Percentiles rank a stretch among this genome's conserved stretches.
phyloP scores from a whole-genome alignment of 2,888 invertebrate species.

The Drosophila leonis region DNA sequence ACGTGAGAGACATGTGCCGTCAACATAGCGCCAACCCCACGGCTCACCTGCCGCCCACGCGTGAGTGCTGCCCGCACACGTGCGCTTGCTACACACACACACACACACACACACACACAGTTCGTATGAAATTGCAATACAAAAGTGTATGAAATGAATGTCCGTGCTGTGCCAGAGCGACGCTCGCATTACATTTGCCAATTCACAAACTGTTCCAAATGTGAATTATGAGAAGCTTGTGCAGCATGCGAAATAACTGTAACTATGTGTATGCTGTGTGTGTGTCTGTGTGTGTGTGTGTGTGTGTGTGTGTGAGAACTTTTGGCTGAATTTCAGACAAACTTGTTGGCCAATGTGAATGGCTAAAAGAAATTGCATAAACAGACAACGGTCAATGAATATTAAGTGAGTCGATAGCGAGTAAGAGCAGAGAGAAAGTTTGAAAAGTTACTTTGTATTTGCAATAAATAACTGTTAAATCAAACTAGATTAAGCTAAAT shows the following conservation, averaged over 20 bases:
- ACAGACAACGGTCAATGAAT: conserved; percentile 9
- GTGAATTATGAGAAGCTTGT: conserved; percentile 29
- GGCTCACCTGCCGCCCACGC: conserved; percentile 50
- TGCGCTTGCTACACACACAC: background rate
- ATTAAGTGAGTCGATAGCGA: background rate
- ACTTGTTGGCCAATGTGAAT: conserved; percentile 22
- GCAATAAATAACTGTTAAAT: background rate
- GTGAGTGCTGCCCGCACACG: conserved; percentile 33
- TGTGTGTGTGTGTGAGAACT: background rate
- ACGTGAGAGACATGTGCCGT: conserved; percentile 56
- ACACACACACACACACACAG: background rate
- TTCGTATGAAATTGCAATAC: conserved; percentile 49
- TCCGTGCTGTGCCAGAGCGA: conserved; percentile 14
- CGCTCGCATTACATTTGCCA: conserved; percentile 27
- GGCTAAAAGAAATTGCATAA: conserved; percentile 18
- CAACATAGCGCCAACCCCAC: conserved; percentile 10
- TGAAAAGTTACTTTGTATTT: background rate
- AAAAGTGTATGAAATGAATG: conserved; percentile 38
- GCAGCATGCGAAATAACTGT: conserved; percentile 15
- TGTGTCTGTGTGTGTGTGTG: background rate
- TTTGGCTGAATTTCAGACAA: conserved; percentile 6
- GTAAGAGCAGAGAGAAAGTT: background rate
- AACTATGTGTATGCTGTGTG: background rate
- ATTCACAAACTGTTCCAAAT: conserved; percentile 23
- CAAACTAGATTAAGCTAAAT: background rate